Percentiles rank a stretch among this genome's conserved stretches.
phyloP scores from a whole-genome alignment of 2,113 vertebrate species.

The Lampris megalopsis region DNA sequence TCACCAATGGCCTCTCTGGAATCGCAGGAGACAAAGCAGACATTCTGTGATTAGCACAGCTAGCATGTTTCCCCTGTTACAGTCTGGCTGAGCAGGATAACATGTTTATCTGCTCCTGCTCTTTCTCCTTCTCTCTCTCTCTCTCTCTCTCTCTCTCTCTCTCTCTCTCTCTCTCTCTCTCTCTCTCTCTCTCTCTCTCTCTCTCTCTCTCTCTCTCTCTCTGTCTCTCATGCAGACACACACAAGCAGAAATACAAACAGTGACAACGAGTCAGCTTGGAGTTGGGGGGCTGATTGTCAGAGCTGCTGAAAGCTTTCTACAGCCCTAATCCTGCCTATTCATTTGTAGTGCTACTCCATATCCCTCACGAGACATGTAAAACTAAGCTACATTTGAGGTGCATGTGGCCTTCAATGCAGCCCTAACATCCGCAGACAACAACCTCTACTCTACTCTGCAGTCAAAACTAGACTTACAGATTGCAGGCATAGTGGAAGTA shows the following conservation, averaged over 20 bases:
- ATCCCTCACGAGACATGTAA: neutral
- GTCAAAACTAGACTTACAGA: neutral
- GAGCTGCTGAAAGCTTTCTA: neutral
- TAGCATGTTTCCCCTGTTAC: neutral
- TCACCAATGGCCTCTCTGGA: neutral
- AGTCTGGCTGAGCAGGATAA: constrained; percentile 18
- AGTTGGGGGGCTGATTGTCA: neutral
- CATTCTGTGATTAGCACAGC: neutral
- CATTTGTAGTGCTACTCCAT: neutral
- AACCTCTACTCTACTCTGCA: neutral
- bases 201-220: neutral
- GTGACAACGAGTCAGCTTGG: neutral
- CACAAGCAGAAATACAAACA: constrained; percentile 2
- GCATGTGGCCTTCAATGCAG: neutral
- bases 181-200: too few species aligned
- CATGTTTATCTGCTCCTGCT: constrained; percentile 8
- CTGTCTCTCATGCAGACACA: neutral
- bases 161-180: too few species aligned
- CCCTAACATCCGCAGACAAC: neutral
- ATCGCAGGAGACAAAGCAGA: neutral
- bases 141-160: too few species aligned
- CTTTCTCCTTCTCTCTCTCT: too few species aligned
- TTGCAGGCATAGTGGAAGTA: neutral
- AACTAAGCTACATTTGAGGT: neutral
- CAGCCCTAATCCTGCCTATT: neutral